Conservation (phyloP, 1,140 invertebrate species). For the Drosophila sproati region DNA sequence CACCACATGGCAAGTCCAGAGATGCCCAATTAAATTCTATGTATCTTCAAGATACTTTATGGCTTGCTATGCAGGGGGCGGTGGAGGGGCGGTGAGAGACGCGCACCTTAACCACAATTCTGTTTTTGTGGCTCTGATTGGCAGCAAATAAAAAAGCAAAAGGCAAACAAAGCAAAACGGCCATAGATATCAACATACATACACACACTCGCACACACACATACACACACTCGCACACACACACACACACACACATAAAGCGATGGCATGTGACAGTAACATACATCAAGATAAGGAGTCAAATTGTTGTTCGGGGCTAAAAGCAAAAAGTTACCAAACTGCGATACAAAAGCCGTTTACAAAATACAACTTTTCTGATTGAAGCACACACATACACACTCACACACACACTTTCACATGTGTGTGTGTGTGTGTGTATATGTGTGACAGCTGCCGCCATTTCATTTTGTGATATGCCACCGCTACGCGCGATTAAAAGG, state of each 20-base stretch:
- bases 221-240: conserved; percentile 3
- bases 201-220: not conserved
- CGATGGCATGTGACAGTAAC: conserved; percentile 59
- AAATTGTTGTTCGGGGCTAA: conserved; percentile 28
- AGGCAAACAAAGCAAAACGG: conserved; percentile 23
- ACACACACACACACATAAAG: conserved; percentile 6
- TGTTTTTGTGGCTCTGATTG: conserved; percentile 57
- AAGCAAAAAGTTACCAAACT: conserved; percentile 42
- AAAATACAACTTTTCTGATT: conserved; percentile 73
- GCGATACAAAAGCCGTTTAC: conserved; percentile 59
- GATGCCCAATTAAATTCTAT: conserved; percentile 60
- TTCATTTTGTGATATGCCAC: conserved; percentile 69
- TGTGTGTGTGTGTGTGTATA: conserved; percentile 33
- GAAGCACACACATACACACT: conserved; percentile 47
- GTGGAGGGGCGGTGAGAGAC: not conserved
- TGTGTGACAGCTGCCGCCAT: conserved; percentile 74
- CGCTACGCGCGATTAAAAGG: conserved; percentile 57
- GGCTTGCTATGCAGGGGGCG: conserved; percentile 51
- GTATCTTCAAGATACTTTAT: conserved; percentile 54
- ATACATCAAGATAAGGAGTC: conserved; percentile 59
- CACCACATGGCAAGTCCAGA: conserved; percentile 5
- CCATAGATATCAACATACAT: not conserved
- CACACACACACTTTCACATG: conserved; percentile 21
- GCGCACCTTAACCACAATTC: conserved; percentile 56
- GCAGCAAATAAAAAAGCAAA: conserved; percentile 62